phyloP scores from a whole-genome alignment of 2,888 invertebrate genomes.

The Rhagonycha lutea region DNA sequence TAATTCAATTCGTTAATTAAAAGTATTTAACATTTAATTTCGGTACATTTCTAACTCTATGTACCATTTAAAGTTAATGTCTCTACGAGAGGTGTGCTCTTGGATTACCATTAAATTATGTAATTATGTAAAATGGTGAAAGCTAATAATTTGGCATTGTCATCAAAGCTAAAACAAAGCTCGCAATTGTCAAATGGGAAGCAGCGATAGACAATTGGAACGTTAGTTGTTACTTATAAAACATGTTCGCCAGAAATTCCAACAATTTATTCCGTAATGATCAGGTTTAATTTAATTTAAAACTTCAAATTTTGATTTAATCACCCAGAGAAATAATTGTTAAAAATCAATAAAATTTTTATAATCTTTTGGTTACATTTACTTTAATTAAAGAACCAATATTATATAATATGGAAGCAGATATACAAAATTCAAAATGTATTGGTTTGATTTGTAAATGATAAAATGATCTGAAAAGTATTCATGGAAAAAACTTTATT shows the following conservation, averaged over 20 bases:
- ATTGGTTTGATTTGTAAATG: no score
- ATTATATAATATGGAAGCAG: no score
- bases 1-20: slow-evolving; percentile 23
- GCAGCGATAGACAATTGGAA: slow-evolving; percentile 13
- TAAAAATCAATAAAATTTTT: no score
- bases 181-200: slow-evolving; percentile 46
- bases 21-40: slow-evolving; percentile 24
- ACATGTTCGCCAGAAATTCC: slow-evolving; percentile 38
- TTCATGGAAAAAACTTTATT: no score
- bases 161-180: slow-evolving; percentile 41
- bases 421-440: no score
- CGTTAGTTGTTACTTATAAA: slow-evolving; percentile 1
- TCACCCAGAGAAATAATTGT: background rate
- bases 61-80: slow-evolving; percentile 23
- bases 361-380: no score
- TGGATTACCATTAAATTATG: slow-evolving; percentile 41
- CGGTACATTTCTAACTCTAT: slow-evolving; percentile 19
- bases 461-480: no score
- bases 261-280: slow-evolving; percentile 46
- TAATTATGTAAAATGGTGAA: slow-evolving; percentile 43
- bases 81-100: slow-evolving; percentile 21
- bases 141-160: slow-evolving; percentile 45
- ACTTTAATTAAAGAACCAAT: no score
- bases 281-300: slow-evolving; percentile 38
- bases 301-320: background rate